Base-by-base conservation (phyloP, 1,140 invertebrate species). In the Eupristina koningsbergeri region DNA sequence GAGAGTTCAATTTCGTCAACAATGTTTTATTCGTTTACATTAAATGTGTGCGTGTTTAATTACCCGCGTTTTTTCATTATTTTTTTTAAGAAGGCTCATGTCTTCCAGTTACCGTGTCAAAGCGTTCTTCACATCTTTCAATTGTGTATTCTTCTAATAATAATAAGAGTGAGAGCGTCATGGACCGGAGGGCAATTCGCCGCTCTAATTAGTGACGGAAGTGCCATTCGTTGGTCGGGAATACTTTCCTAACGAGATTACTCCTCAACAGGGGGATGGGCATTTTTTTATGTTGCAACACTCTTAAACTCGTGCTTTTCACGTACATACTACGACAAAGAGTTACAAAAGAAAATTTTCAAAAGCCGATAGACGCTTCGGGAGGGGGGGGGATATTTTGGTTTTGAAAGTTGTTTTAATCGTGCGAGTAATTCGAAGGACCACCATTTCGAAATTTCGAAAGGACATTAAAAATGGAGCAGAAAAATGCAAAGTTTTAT, bases 171-270 rank as follows among this genome's bases (percentile, higher is more conserved):
- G 71, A 76, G 71, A 53, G 26, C 69, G 63, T 80, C 67, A 36
- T 76, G 75, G 79, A 81, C 85, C 85, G 75, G 47, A 85, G 83
- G 87, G 84, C 86, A 87, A 86, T 88, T 86, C 86, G 81, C 29
- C 50, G 87, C 81, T 87, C 86, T 89, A 89, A 90, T 90, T 90
- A 89, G 85, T 50, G 84, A 84, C 86, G 87, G 84, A 85, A 88
- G 87, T 83, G 85, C 80, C 71, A 84, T 80, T 80, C 79, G 77
- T 50, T 71, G 75, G 71, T 61, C 76, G 77, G 83, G 85, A 87
- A 88, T 87, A 88, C 88, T 90, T 88, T 87, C 86, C 88, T 88
- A 89, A 90, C 88, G 86, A 89, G 88, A 89, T 89, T 86, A 83
- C 47, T 47, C 80, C 58, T 64, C 71, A 31, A n/a, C 36, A 41